Base-by-base conservation (phyloP, 2,113 vertebrate genomes). In the Hydrochoerus hydrochaeris region DNA sequence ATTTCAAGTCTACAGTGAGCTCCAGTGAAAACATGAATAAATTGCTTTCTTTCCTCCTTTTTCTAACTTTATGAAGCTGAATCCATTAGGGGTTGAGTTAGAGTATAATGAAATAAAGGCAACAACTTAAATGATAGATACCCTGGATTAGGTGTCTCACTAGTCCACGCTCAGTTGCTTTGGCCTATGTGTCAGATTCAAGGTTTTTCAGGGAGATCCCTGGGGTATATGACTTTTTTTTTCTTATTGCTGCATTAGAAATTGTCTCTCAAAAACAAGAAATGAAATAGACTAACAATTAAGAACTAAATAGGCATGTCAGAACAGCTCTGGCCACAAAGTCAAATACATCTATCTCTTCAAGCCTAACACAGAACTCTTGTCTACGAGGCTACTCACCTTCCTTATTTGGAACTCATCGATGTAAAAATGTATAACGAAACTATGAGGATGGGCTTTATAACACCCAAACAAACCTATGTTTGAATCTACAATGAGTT, bases 141-240 rank as follows among this genome's bases (percentile, higher is more conserved):
- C 97, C 98, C 98, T 92, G 97, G 98, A 97, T 98, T 98, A 97
- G 97, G 90, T 90, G 98, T 98, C 96, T 95, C 97, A 94, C 97
- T 97, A 98, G 98, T 95, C 98, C 90, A 96, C 96, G 87, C 97
- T 95, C 95, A 81, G 94, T 88, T 97, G 96, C 97, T 96, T 92
- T 44, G 91, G 97, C 95, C 97, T 95, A 94, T 97, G 97, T 99
- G 98, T 99, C 98, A 99, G 98, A 98, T 99, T 99, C 98, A 98
- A 98, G 99, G 98, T 99, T 99, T 46, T 99, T 98, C 97, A 97
- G 99, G 98, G 98, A 99, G 97, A 94, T 96, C 98, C 90, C 86
- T 98, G 98, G 98, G 98, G 98, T 97, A 95, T 96, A 97, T 98
- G 98, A 98, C 99, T 99, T 96, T 98, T 99, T 96, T 99, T 96